Conservation (phyloP, 2,113 vertebrate species). For the Catharus minimus region DNA sequence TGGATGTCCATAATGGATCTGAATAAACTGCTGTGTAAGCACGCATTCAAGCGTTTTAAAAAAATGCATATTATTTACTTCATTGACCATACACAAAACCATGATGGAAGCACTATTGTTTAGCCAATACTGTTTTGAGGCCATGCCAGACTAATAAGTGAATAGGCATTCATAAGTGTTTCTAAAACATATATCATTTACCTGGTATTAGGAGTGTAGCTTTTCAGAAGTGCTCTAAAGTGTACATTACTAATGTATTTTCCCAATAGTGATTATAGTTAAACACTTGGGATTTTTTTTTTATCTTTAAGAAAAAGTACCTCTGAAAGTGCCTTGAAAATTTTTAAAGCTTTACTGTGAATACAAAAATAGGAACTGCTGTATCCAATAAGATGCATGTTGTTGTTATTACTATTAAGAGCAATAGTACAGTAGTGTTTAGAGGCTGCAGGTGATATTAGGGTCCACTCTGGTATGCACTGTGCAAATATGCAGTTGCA, state of each 20-base stretch:
- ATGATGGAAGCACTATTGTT: conserved; percentile 67
- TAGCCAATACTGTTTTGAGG: conserved; percentile 58
- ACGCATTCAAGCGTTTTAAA: conserved; percentile 22
- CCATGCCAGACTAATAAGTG: conserved; percentile 64
- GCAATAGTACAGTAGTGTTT: conserved; percentile 31
- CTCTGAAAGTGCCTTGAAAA: conserved; percentile 41
- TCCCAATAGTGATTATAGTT: conserved; percentile 57
- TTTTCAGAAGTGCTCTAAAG: conserved; percentile 69
- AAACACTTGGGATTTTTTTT: conserved; percentile 53
- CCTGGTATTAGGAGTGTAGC: conserved; percentile 63
- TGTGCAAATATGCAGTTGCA: conserved; percentile 56
- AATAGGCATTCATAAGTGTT: conserved; percentile 70
- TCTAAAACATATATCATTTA: conserved; percentile 75
- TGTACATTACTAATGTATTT: conserved; percentile 64
- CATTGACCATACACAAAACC: conserved; percentile 65
- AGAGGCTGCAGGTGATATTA: conserved; percentile 50
- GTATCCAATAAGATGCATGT: conserved; percentile 40
- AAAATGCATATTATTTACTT: conserved; percentile 69
- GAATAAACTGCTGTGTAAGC: conserved; percentile 65
- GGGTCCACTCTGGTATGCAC: conserved; percentile 8
- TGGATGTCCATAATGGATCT: conserved; percentile 68
- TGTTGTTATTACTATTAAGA: conserved; percentile 63
- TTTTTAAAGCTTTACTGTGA: conserved; percentile 46
- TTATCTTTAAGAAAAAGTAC: conserved; percentile 46
- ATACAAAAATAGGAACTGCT: conserved; percentile 41